phyloP scores from a whole-genome alignment of 2,797 vertebrate species.

The Bucorvus abyssinicus region DNA sequence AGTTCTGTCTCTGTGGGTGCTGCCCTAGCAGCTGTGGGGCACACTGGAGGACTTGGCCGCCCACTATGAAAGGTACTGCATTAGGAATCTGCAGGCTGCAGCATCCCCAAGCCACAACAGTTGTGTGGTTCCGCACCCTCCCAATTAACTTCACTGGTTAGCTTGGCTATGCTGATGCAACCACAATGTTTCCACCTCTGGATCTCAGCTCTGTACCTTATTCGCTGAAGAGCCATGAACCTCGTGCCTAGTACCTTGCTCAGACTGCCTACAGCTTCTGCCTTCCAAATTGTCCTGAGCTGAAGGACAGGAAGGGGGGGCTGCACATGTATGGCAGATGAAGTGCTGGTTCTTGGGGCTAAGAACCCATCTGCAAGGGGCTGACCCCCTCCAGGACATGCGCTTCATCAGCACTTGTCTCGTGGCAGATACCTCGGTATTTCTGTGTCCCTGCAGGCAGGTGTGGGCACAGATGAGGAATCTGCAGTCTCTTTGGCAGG shows the following conservation, averaged over 20 bases:
- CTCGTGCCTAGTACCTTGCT: background rate
- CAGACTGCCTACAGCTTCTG: background rate
- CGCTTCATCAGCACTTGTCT: background rate
- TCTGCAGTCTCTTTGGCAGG: background rate
- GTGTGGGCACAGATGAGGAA: background rate
- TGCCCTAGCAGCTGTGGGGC: background rate
- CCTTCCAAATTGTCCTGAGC: background rate
- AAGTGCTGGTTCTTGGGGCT: background rate
- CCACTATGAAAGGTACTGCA: accelerated
- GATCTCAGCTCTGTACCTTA: background rate
- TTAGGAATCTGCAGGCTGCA: background rate
- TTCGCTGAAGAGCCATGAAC: background rate
- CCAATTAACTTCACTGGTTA: background rate
- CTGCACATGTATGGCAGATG: background rate
- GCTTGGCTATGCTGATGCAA: background rate
- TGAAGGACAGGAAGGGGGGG: background rate
- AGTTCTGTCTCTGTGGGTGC: background rate
- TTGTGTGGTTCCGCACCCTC: background rate
- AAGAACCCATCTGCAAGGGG: background rate
- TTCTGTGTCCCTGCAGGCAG: background rate
- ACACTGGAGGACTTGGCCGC: background rate
- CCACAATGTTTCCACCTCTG: background rate
- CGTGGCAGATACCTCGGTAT: background rate
- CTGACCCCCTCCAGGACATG: background rate
- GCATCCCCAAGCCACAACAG: background rate